These are phyloP conservation scores for Australoheros scitulus DNA, from an alignment of 2,113 vertebrate species.

Conservation along the genomic window DNA sequence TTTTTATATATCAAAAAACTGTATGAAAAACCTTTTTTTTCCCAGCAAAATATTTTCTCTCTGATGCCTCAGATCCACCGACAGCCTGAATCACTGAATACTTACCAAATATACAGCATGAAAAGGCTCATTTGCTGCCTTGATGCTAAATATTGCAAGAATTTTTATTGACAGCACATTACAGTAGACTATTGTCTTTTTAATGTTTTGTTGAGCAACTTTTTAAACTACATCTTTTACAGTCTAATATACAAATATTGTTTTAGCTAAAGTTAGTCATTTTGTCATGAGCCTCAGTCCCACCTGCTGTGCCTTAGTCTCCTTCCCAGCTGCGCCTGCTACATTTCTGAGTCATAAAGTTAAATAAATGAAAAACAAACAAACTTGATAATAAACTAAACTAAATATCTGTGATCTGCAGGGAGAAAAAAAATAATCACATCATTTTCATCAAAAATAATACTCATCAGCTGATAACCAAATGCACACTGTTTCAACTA, in stretches of 20 bases:
- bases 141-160: not conserved
- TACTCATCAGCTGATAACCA: slow-evolving; percentile 68
- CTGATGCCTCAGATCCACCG: not conserved
- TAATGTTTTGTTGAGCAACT: no score
- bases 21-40: not conserved
- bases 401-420: slow-evolving; percentile 70
- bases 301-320: slow-evolving; percentile 44
- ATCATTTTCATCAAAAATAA: slow-evolving; percentile 70
- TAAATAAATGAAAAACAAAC: slow-evolving; percentile 34
- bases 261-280: not conserved
- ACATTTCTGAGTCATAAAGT: slow-evolving; percentile 38
- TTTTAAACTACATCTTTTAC: no score
- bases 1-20: not conserved
- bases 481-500: slow-evolving; percentile 74
- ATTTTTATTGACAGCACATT: not conserved
- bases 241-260: no score
- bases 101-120: not conserved
- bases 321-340: slow-evolving; percentile 39
- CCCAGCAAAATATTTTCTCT: slow-evolving; percentile 1
- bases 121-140: not conserved
- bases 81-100: not conserved
- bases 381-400: slow-evolving; percentile 53
- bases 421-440: slow-evolving; percentile 49
- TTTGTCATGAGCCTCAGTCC: slow-evolving; percentile 77
- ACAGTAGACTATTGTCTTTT: not conserved